A percentile compares a stretch with the other conserved stretches of the same genome.
phyloP scores from a whole-genome alignment of 2,888 invertebrate genomes.

The Rhingia campestris region DNA sequence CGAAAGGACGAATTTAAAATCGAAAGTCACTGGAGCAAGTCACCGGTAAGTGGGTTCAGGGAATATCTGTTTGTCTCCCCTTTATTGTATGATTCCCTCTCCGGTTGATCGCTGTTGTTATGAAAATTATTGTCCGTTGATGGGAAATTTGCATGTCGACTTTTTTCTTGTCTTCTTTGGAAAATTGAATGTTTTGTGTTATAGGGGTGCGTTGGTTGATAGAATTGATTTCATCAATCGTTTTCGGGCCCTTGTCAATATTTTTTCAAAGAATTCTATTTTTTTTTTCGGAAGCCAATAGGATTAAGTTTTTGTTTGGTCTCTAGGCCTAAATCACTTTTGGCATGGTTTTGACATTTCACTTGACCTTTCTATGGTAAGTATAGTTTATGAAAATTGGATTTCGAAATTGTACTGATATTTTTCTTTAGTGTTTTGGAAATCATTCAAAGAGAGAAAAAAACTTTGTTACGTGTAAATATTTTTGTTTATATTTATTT shows the following conservation, averaged over 20 bases:
- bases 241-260: constrained; percentile 52
- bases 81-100: constrained; percentile 44
- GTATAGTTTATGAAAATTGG: constrained; percentile 64
- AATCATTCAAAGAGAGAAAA: constrained; percentile 15
- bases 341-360: constrained; percentile 70
- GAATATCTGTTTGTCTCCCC: constrained; percentile 46
- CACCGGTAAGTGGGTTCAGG: constrained; percentile 55
- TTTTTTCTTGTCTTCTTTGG: constrained; percentile 49
- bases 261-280: constrained; percentile 1
- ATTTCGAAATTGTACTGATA: constrained; percentile 39
- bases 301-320: constrained; percentile 68
- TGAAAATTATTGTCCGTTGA: constrained; percentile 71
- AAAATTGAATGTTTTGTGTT: constrained; percentile 58
- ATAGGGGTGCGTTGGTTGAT: constrained; percentile 41
- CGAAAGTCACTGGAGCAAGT: constrained; percentile 69
- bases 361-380: constrained; percentile 64
- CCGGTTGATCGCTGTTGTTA: constrained; percentile 60
- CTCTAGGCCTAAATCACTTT: constrained; percentile 44
- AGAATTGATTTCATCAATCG: constrained; percentile 62
- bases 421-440: constrained; percentile 4
- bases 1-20: constrained; percentile 51
- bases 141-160: constrained; percentile 72
- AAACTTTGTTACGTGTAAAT: no score
- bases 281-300: constrained; percentile 44
- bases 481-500: no score